These are phyloP conservation scores for Sylvia atricapilla DNA, from an alignment of 2,113 vertebrate species.

Conservation along the genomic window DNA sequence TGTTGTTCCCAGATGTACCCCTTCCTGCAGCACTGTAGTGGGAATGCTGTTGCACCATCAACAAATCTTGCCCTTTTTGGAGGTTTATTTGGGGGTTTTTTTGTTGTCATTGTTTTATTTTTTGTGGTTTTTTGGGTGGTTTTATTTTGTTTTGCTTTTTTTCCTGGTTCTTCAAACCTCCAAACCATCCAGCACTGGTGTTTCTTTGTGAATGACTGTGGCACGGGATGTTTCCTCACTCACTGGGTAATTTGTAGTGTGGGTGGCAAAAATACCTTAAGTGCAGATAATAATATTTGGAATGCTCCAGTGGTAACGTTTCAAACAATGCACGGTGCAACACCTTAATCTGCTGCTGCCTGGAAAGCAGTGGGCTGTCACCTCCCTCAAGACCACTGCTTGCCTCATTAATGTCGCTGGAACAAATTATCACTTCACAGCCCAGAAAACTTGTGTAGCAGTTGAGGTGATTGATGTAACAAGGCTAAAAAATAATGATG, in stretches of 20 bases:
- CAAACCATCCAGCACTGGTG: not conserved
- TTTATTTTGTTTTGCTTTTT: no score
- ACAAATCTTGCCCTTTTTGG: not conserved
- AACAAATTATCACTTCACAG: constrained; percentile 85
- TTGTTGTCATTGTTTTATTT: no score
- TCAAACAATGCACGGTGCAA: constrained; percentile 17
- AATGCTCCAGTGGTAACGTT: constrained; percentile 14
- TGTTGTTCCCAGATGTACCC: constrained; percentile 78
- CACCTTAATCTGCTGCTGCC: constrained; percentile 69
- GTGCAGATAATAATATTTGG: not conserved
- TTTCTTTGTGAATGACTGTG: not conserved
- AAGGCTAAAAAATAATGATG: constrained; percentile 82
- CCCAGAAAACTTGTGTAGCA: constrained; percentile 76
- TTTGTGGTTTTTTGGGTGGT: no score
- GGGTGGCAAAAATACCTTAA: constrained; percentile 20
- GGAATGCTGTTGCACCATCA: constrained; percentile 31
- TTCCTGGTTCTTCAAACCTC: not conserved
- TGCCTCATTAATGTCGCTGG: constrained; percentile 81
- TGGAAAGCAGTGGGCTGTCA: constrained; percentile 72
- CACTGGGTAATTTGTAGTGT: not conserved
- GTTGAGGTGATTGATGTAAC: constrained; percentile 82
- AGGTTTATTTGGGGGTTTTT: no score
- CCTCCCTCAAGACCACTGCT: constrained; percentile 77
- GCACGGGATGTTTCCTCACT: not conserved
- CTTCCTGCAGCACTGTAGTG: constrained; percentile 62